Evolutionary conservation across 2,113 vertebrate genomes (phyloP).

Genomic region (Tinamus guttatus): DNA sequence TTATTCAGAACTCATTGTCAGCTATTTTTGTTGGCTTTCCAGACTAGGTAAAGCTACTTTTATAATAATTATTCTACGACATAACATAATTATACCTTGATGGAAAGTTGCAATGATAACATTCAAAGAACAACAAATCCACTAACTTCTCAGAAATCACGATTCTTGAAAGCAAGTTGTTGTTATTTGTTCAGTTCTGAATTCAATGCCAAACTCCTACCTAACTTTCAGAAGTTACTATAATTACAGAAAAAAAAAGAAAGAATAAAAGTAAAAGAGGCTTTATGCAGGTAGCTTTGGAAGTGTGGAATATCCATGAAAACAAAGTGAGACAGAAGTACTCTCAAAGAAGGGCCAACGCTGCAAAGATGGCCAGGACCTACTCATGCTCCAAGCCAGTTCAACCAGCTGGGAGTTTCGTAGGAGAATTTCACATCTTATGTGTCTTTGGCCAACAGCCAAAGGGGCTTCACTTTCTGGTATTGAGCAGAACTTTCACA

Average conservation of each 20-base stretch:
- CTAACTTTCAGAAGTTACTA: neutral
- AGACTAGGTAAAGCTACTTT: neutral
- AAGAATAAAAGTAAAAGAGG: neutral
- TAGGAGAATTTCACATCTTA: neutral
- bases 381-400: neutral
- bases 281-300: neutral
- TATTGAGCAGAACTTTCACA: neutral
- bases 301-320: neutral
- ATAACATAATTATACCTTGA: slow-evolving; percentile 12
- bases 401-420: neutral
- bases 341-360: neutral
- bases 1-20: neutral
- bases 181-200: slow-evolving; percentile 27
- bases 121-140: slow-evolving; percentile 16
- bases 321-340: neutral
- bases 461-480: neutral
- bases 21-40: slow-evolving; percentile 49
- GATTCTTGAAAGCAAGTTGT: slow-evolving; percentile 25
- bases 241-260: neutral
- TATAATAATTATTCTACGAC: neutral
- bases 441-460: neutral
- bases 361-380: fast-evolving
- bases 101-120: neutral
- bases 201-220: slow-evolving; percentile 43
- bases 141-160: slow-evolving; percentile 3